These are phyloP conservation scores for Sinotaia quadrata DNA, from an alignment of 2,888 invertebrate species.

Conservation along the genomic window DNA sequence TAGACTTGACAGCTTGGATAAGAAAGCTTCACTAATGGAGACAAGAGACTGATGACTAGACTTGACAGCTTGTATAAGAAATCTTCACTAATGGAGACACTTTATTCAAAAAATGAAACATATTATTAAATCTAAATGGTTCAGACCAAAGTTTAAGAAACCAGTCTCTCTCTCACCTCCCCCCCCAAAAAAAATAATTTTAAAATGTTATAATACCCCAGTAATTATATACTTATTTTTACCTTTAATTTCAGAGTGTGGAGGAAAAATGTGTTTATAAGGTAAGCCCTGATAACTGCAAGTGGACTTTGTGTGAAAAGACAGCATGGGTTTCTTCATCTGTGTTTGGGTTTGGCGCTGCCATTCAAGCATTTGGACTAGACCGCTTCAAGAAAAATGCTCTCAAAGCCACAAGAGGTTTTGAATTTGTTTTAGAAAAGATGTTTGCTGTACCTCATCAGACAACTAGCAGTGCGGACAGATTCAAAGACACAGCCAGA, in stretches of 20 bases:
- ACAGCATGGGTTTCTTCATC: constrained; percentile 92
- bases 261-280: constrained; percentile 91
- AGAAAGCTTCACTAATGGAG: too few species aligned
- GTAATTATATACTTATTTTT: background rate
- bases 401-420: constrained; percentile 85
- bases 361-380: constrained; percentile 90
- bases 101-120: too few species aligned
- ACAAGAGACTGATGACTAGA: too few species aligned
- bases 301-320: constrained; percentile 84
- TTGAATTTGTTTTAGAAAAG: constrained; percentile 82
- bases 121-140: too few species aligned
- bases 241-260: constrained; percentile 80
- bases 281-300: constrained; percentile 79
- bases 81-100: too few species aligned
- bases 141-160: background rate
- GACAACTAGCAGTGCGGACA: constrained; percentile 70
- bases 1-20: too few species aligned
- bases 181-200: background rate
- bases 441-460: constrained; percentile 47
- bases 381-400: constrained; percentile 92
- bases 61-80: too few species aligned
- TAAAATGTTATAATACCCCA: background rate
- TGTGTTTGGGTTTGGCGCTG: constrained; percentile 88
- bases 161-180: background rate
- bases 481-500: constrained; percentile 85